These are phyloP conservation scores for Zoanthus sociatus DNA, from an alignment of 92 coral and sea anemone species.

Conservation along the genomic window DNA sequence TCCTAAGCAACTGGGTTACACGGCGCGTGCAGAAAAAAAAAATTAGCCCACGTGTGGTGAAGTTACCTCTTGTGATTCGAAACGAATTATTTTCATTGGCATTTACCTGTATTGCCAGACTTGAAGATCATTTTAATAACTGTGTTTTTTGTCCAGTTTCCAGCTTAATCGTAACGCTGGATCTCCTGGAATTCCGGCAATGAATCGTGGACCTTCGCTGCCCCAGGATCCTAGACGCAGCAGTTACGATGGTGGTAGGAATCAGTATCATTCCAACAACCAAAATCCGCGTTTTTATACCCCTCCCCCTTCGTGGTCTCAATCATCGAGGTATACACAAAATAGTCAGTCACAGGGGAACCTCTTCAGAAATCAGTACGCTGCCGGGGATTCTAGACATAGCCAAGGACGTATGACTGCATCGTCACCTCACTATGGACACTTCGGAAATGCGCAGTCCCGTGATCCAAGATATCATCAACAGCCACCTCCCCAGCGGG, in stretches of 20 bases:
- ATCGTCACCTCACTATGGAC: conserved; percentile 3
- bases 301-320: conserved; percentile 51
- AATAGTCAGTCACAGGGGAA: not conserved
- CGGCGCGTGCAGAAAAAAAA: too few relatives aligned
- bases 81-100: too few relatives aligned
- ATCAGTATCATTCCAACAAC: conserved; percentile 32
- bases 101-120: too few relatives aligned
- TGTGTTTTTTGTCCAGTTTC: conserved; percentile 26
- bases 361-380: not conserved
- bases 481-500: conserved; percentile 48
- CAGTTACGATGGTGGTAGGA: conserved; percentile 58
- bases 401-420: not conserved
- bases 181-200: conserved; percentile 51
- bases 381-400: not conserved
- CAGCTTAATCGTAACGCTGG: conserved; percentile 48
- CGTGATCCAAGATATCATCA: conserved; percentile 48
- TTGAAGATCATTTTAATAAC: not conserved
- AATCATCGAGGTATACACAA: not conserved
- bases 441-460: conserved; percentile 10
- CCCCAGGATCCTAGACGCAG: conserved; percentile 64
- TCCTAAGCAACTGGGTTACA: too few relatives aligned
- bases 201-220: conserved; percentile 64
- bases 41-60: too few relatives aligned
- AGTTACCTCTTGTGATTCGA: too few relatives aligned
- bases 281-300: conserved; percentile 46